Base-by-base conservation (phyloP, 2,888 invertebrate genomes). In the Ethmia dodecea region DNA sequence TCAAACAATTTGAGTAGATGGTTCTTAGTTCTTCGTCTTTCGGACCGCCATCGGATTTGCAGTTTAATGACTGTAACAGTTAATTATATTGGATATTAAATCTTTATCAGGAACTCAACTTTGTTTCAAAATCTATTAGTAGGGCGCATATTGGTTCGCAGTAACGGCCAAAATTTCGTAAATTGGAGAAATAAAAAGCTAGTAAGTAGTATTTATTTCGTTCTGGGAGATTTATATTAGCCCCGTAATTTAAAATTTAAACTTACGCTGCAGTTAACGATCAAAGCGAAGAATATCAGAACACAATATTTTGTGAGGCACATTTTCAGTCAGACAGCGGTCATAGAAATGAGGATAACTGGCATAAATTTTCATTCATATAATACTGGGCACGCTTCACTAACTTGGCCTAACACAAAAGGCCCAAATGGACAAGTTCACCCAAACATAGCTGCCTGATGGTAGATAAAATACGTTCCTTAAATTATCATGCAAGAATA, bases 31-130 rank as follows among this genome's bases (percentile, higher is more conserved):
- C 88, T 11, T 87, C 81, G 46, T 89, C 89, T 37, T 86, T 81
- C n/a, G 87, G 83, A 13, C 89, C 88, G 35, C 89, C 89, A 29
- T 88, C 88, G 0, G 88, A 80, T 8, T 88, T 87, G 48, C 92
- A 91, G 53, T 81, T 89, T 13, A 91, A 53, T 5, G 86, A 76
- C 89, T 89, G 18, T 12, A 13, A 2, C 1, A 3, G 13, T 14
- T 9, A 14, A 26, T 18, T 5, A 18, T 18, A 18, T 5, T 8
- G 8, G 5, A 18, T 5, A 18, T 18, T 18, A 18, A 18, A 18
- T 18, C 1, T 26, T 11, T 26, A 26, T n/a, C 8, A 22, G 9
- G 9, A 1, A 22, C n/a, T 22, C n/a, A n/a, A 6, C 1, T n/a
- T 20, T n/a, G 0, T 22, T 22, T 22, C n/a, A 22, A 3, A 22